These are phyloP conservation scores for Typhlichthys subterraneus DNA, from an alignment of 2,797 vertebrate species.

Conservation along the genomic window DNA sequence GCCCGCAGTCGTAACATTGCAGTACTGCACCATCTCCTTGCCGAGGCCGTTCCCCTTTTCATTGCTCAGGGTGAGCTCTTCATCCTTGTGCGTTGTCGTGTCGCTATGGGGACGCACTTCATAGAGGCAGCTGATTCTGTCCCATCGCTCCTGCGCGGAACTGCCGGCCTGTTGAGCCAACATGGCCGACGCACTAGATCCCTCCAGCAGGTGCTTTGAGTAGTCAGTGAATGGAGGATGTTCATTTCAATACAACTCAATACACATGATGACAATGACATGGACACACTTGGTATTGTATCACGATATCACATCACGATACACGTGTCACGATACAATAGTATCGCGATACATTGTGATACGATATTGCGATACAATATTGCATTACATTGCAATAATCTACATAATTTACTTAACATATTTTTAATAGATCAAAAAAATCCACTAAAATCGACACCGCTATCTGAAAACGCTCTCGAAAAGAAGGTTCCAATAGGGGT, in stretches of 20 bases:
- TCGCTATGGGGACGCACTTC: not conserved
- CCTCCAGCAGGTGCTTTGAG: constrained; percentile 41
- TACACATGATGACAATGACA: not conserved
- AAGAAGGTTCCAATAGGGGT: too few species aligned
- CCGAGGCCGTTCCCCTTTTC: not conserved
- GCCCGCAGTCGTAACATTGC: too few species aligned
- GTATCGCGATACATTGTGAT: too few species aligned
- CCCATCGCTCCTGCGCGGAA: constrained; percentile 2
- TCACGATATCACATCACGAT: too few species aligned
- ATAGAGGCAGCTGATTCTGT: constrained; percentile 1
- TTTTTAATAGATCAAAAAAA: too few species aligned
- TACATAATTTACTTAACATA: too few species aligned
- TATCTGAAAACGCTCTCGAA: too few species aligned
- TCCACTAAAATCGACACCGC: too few species aligned
- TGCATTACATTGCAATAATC: too few species aligned
- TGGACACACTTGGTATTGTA: not conserved
- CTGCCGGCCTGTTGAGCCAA: constrained; percentile 13
- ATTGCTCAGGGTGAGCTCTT: not conserved
- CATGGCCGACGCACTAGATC: constrained; percentile 31
- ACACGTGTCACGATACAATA: too few species aligned
- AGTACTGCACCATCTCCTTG: too few species aligned
- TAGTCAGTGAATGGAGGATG: constrained; percentile 2
- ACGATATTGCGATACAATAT: too few species aligned
- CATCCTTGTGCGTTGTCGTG: constrained; percentile 37
- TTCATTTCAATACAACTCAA: constrained; percentile 1